Conservation (phyloP, 30 jellyfish, hydroid and myxozoan species). For the Pseudorhiza aurosa region DNA sequence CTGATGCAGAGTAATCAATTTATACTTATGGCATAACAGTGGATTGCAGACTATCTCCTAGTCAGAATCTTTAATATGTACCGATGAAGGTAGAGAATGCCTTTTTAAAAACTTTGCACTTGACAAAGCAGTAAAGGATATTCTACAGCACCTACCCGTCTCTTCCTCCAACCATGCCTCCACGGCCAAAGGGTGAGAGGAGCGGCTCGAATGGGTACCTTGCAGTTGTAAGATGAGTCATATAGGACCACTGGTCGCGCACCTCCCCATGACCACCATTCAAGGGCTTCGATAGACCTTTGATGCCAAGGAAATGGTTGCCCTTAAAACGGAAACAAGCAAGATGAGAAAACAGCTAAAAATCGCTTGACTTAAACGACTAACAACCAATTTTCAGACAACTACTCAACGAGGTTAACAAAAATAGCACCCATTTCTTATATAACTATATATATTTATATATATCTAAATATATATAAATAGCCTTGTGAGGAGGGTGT, state of each 20-base stretch:
- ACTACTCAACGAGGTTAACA: no score
- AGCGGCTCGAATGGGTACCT: slow-evolving; percentile 68
- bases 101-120: no score
- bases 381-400: no score
- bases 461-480: no score
- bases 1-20: no score
- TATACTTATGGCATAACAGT: no score
- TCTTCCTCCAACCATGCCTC: slow-evolving; percentile 37
- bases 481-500: no score
- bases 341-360: not conserved
- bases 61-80: no score
- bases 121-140: not conserved
- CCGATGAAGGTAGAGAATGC: no score
- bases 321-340: slow-evolving; percentile 29
- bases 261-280: slow-evolving; percentile 29
- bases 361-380: not conserved
- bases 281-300: slow-evolving; percentile 57
- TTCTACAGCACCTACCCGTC: slow-evolving; percentile 42
- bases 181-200: slow-evolving; percentile 63
- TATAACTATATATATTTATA: no score
- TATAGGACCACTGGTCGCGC: slow-evolving; percentile 78
- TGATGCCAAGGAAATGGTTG: slow-evolving; percentile 64
- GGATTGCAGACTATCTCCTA: no score
- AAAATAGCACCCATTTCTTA: no score
- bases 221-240: slow-evolving; percentile 76